Conservation (phyloP, 2,797 vertebrate genomes). For the Clarias pachynema region DNA sequence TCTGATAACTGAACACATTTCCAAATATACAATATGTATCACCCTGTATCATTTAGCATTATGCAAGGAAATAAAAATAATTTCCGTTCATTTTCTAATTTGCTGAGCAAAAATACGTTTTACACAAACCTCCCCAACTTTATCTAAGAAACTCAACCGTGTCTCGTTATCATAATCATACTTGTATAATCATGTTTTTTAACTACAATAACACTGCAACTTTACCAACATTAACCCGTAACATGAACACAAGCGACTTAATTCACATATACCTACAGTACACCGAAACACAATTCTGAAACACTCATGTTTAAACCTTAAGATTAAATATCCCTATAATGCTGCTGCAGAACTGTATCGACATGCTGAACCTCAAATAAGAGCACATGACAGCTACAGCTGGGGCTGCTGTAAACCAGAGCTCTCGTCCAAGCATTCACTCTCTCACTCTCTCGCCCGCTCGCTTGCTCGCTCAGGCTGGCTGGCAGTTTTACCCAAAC, state of each 20-base stretch:
- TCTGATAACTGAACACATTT: not conserved
- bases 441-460: not conserved
- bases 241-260: not conserved
- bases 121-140: not conserved
- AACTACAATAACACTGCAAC: not conserved
- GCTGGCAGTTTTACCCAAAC: constrained; percentile 14
- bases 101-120: not conserved
- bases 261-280: not conserved
- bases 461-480: not conserved
- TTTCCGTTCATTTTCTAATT: not conserved
- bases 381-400: constrained; percentile 29
- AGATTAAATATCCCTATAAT: not conserved
- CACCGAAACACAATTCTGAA: not conserved
- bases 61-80: not conserved
- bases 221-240: not conserved
- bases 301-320: not conserved
- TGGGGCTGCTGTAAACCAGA: constrained; percentile 12
- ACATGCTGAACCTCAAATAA: not conserved
- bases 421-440: not conserved
- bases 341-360: not conserved
- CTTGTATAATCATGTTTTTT: too few relatives aligned
- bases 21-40: not conserved
- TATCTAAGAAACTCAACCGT: not conserved
- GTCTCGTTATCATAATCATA: not conserved
- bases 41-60: not conserved